phyloP scores from a whole-genome alignment of 1,140 invertebrate species.

The Agrilus planipennis region DNA sequence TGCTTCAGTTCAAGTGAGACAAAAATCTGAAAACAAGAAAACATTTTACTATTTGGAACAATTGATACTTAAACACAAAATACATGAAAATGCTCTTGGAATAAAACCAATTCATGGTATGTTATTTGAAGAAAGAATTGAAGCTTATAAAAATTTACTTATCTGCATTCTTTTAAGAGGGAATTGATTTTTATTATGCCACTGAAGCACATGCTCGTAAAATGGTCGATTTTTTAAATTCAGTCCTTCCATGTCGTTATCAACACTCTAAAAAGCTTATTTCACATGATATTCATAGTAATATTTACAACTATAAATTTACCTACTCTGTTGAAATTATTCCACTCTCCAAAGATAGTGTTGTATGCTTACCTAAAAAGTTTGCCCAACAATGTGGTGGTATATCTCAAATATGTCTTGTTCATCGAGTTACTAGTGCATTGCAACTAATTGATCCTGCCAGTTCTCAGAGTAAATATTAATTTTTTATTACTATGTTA shows the following conservation, averaged over 20 bases:
- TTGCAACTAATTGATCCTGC: conserved; percentile 91
- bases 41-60: conserved; percentile 98
- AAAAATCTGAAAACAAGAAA: conserved; percentile 89
- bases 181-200: conserved; percentile 92
- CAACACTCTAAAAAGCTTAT: conserved; percentile 90
- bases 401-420: conserved; percentile 82
- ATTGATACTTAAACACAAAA: conserved; percentile 89
- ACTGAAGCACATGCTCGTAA: conserved; percentile 85
- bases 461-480: conserved; percentile 67
- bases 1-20: conserved; percentile 75
- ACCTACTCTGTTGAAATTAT: conserved; percentile 91
- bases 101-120: conserved; percentile 88
- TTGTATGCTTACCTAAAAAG: conserved; percentile 85
- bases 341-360: conserved; percentile 91
- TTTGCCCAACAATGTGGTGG: conserved; percentile 83
- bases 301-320: conserved; percentile 95
- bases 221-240: conserved; percentile 86
- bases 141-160: conserved; percentile 7
- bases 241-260: conserved; percentile 77
- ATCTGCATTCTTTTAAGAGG: conserved; percentile 50
- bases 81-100: conserved; percentile 81
- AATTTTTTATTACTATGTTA: neutral
- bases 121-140: conserved; percentile 4
- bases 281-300: conserved; percentile 95
- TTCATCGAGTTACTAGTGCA: conserved; percentile 76